Conservation (phyloP, 1,140 invertebrate genomes). For the Matsumurasca onukii region DNA sequence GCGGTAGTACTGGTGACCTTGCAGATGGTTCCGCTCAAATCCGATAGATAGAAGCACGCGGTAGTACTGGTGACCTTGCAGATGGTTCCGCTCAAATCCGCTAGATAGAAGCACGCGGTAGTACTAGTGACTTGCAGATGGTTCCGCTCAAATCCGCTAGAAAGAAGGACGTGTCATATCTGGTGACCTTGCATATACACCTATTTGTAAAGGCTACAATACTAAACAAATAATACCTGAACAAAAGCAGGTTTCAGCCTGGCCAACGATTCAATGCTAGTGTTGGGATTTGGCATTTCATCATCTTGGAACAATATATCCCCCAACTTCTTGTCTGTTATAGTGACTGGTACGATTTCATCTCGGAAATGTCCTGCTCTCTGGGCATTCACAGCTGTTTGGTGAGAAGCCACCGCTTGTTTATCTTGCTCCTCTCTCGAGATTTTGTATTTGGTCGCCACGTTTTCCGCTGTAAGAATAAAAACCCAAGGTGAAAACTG, state of each 20-base stretch:
- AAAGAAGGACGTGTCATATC: no score
- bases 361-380: constrained; percentile 64
- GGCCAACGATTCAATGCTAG: constrained; percentile 58
- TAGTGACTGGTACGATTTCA: constrained; percentile 67
- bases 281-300: constrained; percentile 66
- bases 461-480: constrained; percentile 70
- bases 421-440: constrained; percentile 73
- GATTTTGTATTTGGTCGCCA: constrained; percentile 69
- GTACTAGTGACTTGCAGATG: no score
- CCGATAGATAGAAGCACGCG: no score
- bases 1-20: no score
- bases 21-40: no score
- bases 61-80: no score
- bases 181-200: no score
- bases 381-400: constrained; percentile 64
- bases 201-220: no score
- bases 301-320: constrained; percentile 55
- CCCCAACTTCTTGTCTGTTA: constrained; percentile 56
- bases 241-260: constrained; percentile 66
- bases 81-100: no score
- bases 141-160: no score
- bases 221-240: no score
- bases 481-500: background rate
- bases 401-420: constrained; percentile 71
- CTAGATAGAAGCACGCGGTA: no score